Evolutionary conservation across 2,113 vertebrate species (phyloP), one percentile per base, ranked within the genome.

Genomic region (Pachypanchax playfairii): DNA sequence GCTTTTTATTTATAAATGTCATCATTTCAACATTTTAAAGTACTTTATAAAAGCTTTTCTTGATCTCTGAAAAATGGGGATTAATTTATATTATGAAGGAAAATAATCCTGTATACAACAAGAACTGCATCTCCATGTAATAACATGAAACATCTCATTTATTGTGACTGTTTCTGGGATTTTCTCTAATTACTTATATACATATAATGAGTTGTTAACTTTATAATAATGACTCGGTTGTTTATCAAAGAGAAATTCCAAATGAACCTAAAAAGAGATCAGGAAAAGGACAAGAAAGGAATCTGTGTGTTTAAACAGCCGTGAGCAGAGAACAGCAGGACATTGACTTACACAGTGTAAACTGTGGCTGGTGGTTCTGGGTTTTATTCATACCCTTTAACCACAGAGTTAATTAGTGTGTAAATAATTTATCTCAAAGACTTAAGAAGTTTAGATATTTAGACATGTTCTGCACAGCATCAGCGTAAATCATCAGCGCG

Each of bases 261-360:
- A 39, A 39, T 29, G 9, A 28, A 49, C 8, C 18, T 2, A 0
- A 26, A 9, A 49, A 28, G 26, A 4, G 17, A 14, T 31, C 38
- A 18, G 21, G 4, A 20, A 26, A 14, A 17, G 22, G 24, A 20
- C 33, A n/a, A 20, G n/a, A 18, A 20, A 1, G 3, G 21, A 69
- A 26, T 36, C 52, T 20, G 20, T 6, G 64, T 43, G 22, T 63
- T 22, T 3, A 43, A 47, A 39, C 4, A 4, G 24, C 8, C 38
- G 35, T 2, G 2, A 64, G 38, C 56, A 43, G 57, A 57, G 68
- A 51, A 77, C 80, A 69, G 57, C 24, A 38, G 81, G 62, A 36
- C 83, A 77, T 75, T 81, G 81, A 87, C 85, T 58, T 43, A 0
- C 14, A 26, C 2, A 58, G 54, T 71, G 79, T 85, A 84, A 84